These are phyloP conservation scores for Cynoglossus semilaevis DNA, from an alignment of 2,113 vertebrate species.

Conservation along the genomic window DNA sequence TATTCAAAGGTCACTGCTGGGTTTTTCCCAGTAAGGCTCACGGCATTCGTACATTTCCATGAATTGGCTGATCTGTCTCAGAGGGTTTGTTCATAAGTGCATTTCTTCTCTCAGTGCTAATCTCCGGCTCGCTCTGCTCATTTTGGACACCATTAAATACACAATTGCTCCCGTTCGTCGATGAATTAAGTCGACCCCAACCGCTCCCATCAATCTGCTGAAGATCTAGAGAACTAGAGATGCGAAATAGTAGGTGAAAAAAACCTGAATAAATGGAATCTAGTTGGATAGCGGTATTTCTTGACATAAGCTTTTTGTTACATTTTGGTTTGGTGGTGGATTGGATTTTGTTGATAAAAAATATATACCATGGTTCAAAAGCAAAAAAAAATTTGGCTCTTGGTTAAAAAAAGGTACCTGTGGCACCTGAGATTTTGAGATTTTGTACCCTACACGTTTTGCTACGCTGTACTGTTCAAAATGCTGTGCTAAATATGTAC, in stretches of 20 bases:
- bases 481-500: too few species aligned
- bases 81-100: conserved; percentile 69
- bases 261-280: too few species aligned
- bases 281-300: too few species aligned
- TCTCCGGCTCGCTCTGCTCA: conserved; percentile 45
- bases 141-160: conserved; percentile 67
- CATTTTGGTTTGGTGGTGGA: too few species aligned
- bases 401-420: too few species aligned
- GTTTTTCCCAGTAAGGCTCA: conserved; percentile 49
- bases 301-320: too few species aligned
- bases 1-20: conserved; percentile 72
- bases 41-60: conserved; percentile 54
- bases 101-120: conserved; percentile 48
- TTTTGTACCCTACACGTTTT: too few species aligned
- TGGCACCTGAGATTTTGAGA: too few species aligned
- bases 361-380: too few species aligned
- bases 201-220: conserved; percentile 29
- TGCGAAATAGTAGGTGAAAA: conserved; percentile 5
- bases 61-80: conserved; percentile 72
- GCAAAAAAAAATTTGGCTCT: too few species aligned
- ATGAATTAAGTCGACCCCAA: conserved; percentile 68
- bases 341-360: too few species aligned
- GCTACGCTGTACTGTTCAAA: too few species aligned
- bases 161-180: conserved; percentile 71
- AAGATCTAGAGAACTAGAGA: conserved; percentile 50